phyloP scores from a whole-genome alignment of 2,113 vertebrate genomes.

The Chrysemys picta region DNA sequence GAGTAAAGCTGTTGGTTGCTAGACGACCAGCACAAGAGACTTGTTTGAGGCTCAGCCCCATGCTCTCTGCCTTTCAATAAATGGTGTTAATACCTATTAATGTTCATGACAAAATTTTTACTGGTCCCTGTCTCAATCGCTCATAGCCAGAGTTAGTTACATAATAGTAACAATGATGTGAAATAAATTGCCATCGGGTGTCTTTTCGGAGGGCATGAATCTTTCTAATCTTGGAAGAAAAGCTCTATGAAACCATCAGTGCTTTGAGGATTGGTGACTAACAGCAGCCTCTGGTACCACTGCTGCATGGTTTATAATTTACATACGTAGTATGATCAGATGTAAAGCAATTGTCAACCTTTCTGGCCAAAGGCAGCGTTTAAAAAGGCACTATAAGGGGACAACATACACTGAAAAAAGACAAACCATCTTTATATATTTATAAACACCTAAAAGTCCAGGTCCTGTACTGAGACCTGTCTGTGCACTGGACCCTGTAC shows the following conservation, averaged over 20 bases:
- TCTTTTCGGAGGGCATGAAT: background rate
- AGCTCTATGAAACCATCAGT: slow-evolving; percentile 32
- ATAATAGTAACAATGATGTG: background rate
- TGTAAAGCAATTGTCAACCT: background rate
- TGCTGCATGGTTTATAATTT: background rate
- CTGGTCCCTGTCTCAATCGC: background rate
- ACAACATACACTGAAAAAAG: background rate
- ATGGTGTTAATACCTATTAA: background rate
- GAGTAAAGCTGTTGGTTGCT: slow-evolving; percentile 14
- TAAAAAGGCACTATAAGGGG: background rate
- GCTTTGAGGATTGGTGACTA: background rate
- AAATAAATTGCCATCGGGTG: background rate
- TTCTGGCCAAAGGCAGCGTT: background rate
- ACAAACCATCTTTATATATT: background rate
- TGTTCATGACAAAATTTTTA: background rate
- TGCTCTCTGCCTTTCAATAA: background rate
- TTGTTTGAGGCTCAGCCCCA: background rate
- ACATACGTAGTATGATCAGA: background rate
- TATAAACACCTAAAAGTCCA: background rate
- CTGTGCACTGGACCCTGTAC: background rate
- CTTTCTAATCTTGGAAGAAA: slow-evolving; percentile 21
- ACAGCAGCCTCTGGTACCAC: background rate
- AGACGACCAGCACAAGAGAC: background rate
- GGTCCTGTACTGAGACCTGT: background rate
- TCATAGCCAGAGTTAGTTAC: background rate